Evolutionary conservation across 2,888 invertebrate species (phyloP), one percentile per base, ranked within the genome.

Genomic region (Portevinia maculata): DNA sequence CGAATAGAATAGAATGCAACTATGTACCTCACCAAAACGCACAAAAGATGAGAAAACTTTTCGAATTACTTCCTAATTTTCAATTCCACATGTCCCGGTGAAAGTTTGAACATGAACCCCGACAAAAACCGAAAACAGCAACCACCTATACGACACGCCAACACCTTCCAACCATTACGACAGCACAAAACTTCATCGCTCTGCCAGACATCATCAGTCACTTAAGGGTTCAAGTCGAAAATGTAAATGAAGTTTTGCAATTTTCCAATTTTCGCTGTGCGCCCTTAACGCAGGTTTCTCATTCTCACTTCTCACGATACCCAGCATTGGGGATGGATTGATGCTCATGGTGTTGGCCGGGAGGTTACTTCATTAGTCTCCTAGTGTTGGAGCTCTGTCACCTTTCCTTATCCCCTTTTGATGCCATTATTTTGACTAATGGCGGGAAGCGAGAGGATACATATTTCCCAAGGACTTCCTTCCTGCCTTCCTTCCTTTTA

Each of bases 401-500:
- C 44, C n/a, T 13, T 19, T 24, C 15, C 37, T 37, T 52, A 34
- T 34, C 37, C 46, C 30, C 52, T 21, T 62, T 74, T 48, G 64
- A 70, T 59, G 79, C 64, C 79, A 75, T 81, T 75, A 81, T 71
- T 76, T 71, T 76, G 81, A 76, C 59, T 81, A 81, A 81, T 70
- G 70, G 48, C 76, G 59, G 70, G 60, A 76, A 76, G 59, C 11
- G 13, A 53, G 81, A 74, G 81, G 81, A 76, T 81, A 76, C 76
- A 71, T 70, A 76, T 75, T 81, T 71, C 55, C 64, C 64, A 81
- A 76, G 81, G 76, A 81, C 75, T 79, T 75, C 81, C 81, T 81
- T 81, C 79, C 79, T 79, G 57, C 17, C 75, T 79, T 79, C 65
- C 73, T 79, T 75, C 70, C 70, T 70, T 50, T 57, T 67, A 69